Evolutionary conservation across 2,888 invertebrate genomes (phyloP).

Genomic region (Cancer borealis): DNA sequence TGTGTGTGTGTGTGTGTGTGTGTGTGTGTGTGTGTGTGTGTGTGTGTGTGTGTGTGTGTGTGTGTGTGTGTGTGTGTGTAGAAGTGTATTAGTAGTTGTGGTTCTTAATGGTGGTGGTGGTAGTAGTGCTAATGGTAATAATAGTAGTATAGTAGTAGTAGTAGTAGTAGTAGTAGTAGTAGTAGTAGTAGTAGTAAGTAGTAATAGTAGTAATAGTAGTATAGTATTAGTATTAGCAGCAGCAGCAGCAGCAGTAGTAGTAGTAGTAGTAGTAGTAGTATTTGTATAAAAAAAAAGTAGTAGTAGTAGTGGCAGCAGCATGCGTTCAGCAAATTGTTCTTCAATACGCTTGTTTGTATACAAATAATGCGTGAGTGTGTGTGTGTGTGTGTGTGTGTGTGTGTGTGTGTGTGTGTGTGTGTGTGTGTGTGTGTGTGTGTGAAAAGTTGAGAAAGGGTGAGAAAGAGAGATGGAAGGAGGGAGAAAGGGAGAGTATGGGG

Average conservation of each 20-base stretch:
- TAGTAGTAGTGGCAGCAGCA: background rate
- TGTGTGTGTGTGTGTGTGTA: background rate
- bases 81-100: background rate
- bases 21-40: constrained; percentile 48
- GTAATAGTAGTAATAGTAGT: background rate
- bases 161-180: constrained; percentile 41
- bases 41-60: constrained; percentile 28
- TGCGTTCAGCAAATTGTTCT: background rate
- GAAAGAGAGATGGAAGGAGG: background rate
- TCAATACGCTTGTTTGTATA: background rate
- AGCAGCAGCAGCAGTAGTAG: background rate
- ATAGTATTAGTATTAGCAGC: background rate
- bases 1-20: constrained; percentile 48
- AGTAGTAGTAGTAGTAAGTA: constrained; percentile 25
- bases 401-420: background rate
- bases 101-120: background rate
- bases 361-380: background rate
- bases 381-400: constrained; percentile 35
- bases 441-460: background rate
- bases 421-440: too few relatives aligned
- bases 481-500: background rate
- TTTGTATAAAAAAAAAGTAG: background rate
- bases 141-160: constrained; percentile 25
- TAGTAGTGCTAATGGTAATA: background rate
- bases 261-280: constrained; percentile 18